Evolutionary conservation across 1,140 invertebrate genomes (phyloP).

Genomic region (Helicorthomorpha holstii): DNA sequence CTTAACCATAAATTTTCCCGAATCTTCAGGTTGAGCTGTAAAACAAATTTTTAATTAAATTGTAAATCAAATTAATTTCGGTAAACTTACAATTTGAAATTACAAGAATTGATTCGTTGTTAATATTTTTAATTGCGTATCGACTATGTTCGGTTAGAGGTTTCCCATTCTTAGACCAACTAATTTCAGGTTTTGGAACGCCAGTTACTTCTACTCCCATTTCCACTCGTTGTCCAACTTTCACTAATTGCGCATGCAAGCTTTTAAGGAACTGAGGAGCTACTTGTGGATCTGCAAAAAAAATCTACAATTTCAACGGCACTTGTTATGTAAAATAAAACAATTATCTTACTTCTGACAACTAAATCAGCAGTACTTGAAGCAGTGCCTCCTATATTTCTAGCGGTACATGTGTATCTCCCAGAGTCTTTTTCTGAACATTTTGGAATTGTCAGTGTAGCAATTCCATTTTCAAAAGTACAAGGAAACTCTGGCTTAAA

Average conservation of each 20-base stretch:
- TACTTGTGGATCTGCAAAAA: background rate
- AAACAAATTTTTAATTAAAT: background rate
- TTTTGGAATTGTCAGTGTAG: background rate
- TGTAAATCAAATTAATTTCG: background rate
- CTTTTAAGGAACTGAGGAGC: conserved; percentile 63
- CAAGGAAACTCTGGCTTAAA: background rate
- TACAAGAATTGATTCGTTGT: conserved; percentile 43
- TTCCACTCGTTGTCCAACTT: conserved; percentile 48
- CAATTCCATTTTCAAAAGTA: background rate
- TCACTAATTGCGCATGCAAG: conserved; percentile 54
- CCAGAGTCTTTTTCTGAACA: background rate
- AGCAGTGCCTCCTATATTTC: background rate
- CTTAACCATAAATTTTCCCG: conserved; percentile 51
- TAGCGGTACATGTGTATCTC: background rate
- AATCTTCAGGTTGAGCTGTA: conserved; percentile 38
- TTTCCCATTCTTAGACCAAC: conserved; percentile 54
- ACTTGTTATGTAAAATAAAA: background rate
- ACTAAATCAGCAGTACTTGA: background rate
- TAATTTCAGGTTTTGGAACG: conserved; percentile 48
- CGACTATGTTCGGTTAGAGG: conserved; percentile 25
- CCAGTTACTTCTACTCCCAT: conserved; percentile 65
- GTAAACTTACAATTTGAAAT: conserved; percentile 44
- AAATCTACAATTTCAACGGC: no score
- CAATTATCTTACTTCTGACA: background rate
- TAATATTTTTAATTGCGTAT: conserved; percentile 36